Evolutionary conservation across 37 sponge, comb jelly and placozoan genomes (phyloP).

Genomic region (Petrosia ficiformis): DNA sequence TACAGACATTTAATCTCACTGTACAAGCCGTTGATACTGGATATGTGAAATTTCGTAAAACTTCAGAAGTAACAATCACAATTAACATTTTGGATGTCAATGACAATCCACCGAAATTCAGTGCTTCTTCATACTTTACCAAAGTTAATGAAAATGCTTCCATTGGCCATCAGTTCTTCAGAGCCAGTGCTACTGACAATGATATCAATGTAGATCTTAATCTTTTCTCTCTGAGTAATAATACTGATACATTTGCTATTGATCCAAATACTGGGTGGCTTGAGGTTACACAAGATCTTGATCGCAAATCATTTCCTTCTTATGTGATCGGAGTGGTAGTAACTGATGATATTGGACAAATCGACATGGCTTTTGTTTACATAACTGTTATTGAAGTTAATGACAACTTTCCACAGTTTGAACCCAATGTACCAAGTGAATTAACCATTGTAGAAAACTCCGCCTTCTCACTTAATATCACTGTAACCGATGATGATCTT

Average conservation of each 20-base stretch:
- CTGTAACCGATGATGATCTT: slow-evolving; percentile 25
- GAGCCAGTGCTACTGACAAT: slow-evolving; percentile 22
- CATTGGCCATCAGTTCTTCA: slow-evolving; percentile 13
- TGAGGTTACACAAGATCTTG: slow-evolving; percentile 3
- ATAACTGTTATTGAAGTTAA: slow-evolving; percentile 46
- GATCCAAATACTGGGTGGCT: slow-evolving; percentile 31
- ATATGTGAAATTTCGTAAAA: slow-evolving; percentile 16
- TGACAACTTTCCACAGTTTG: slow-evolving; percentile 40
- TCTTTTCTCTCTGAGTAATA: slow-evolving; percentile 14
- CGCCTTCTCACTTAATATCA: slow-evolving; percentile 24
- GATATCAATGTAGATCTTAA: slow-evolving; percentile 46
- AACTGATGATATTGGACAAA: slow-evolving; percentile 10
- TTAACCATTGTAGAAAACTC: slow-evolving; percentile 7
- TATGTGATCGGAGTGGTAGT: slow-evolving; percentile 34
- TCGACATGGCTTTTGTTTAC: neutral
- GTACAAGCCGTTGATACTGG: slow-evolving; percentile 47
- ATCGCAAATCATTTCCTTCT: neutral
- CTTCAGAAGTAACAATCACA: neutral
- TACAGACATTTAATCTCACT: slow-evolving; percentile 33
- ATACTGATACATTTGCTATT: slow-evolving; percentile 27
- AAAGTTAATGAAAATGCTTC: slow-evolving; percentile 39
- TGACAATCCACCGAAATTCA: slow-evolving; percentile 51
- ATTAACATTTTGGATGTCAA: slow-evolving; percentile 37
- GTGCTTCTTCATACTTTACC: slow-evolving; percentile 29
- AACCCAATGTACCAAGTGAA: neutral